Evolutionary conservation across 1,140 invertebrate species (phyloP), one percentile per base, ranked within the genome.

Genomic region (Maniola jurtina): DNA sequence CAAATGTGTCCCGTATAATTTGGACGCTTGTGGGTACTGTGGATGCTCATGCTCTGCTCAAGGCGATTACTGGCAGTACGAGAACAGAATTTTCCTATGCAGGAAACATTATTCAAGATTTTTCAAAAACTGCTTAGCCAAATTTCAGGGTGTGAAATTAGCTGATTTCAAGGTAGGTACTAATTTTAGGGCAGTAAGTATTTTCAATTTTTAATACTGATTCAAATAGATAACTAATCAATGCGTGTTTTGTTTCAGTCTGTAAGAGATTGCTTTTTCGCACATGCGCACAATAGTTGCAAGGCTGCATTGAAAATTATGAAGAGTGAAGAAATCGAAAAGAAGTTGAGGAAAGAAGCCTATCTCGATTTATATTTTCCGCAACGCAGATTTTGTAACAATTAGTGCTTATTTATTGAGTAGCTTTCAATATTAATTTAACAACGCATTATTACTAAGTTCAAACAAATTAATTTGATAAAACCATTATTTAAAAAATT

Each of bases 21-120:
- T 89, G 64, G 90, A 92, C 61, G 66, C 77, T 4, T 92, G 91
- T 64, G 84, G 78, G 9, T 76, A 75, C 11, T 92, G 91, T 40
- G 84, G 83, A 0, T 88, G 85, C 45, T 86, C 79, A 1, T 92
- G 90, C 66, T 88, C 85, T 3, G 79, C 81, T 5, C 89, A 91
- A 71, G 91, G 91, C n/a, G 91, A 92, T 61, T 92, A 92, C 68
- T 92, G 91, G 91, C 86, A 90, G 56, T 90, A 73, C 57, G 88
- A 92, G 68, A 87, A 92, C 64, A 80, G 83, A 68, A 78, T 91
- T 64, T 91, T 90, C 62, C 68, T 92, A n/a, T 92, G 91, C 65
- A 76, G 91, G 65, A 79, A 80, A 66, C 89, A 91, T 80, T 90
- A 89, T 50, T 14, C 78, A 6, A 73, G 71, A 62, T 66, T 91